phyloP scores from a whole-genome alignment of 2,888 invertebrate species.

The Andrena marginata region DNA sequence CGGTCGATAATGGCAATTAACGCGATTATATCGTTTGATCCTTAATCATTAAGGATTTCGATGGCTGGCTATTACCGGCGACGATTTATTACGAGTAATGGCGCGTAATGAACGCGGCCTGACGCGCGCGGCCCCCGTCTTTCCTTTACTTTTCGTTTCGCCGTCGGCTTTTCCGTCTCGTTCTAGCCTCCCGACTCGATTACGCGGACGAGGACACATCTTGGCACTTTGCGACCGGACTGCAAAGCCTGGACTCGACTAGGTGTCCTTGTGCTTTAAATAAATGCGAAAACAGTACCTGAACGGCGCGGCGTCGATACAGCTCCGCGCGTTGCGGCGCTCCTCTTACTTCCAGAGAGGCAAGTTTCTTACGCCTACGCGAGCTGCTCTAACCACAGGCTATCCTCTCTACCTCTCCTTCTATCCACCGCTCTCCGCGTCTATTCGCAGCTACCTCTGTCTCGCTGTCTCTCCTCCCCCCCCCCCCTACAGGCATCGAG shows the following conservation, averaged over 20 bases:
- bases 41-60: slow-evolving; percentile 79
- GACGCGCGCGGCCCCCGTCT: background rate
- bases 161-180: slow-evolving; percentile 39
- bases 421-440: slow-evolving; percentile 26
- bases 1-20: slow-evolving; percentile 74
- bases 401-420: background rate
- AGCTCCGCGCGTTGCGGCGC: slow-evolving; percentile 49
- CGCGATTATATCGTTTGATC: slow-evolving; percentile 79
- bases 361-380: slow-evolving; percentile 72
- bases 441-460: slow-evolving; percentile 22
- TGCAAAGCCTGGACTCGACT: slow-evolving; percentile 78
- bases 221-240: slow-evolving; percentile 81
- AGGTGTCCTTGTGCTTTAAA: slow-evolving; percentile 84
- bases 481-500: slow-evolving; percentile 10
- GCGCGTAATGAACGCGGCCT: slow-evolving; percentile 71
- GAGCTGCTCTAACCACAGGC: slow-evolving; percentile 15
- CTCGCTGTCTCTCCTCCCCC: slow-evolving; percentile 33
- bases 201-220: slow-evolving; percentile 82
- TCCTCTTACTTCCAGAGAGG: slow-evolving; percentile 63
- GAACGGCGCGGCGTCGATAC: slow-evolving; percentile 64
- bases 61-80: slow-evolving; percentile 75
- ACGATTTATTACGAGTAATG: slow-evolving; percentile 80
- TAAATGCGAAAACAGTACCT: slow-evolving; percentile 80
- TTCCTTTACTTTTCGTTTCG: slow-evolving; percentile 22
- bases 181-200: slow-evolving; percentile 66